Evolutionary conservation across 1,140 invertebrate species (phyloP).

Genomic region (Caerostris extrusa): DNA sequence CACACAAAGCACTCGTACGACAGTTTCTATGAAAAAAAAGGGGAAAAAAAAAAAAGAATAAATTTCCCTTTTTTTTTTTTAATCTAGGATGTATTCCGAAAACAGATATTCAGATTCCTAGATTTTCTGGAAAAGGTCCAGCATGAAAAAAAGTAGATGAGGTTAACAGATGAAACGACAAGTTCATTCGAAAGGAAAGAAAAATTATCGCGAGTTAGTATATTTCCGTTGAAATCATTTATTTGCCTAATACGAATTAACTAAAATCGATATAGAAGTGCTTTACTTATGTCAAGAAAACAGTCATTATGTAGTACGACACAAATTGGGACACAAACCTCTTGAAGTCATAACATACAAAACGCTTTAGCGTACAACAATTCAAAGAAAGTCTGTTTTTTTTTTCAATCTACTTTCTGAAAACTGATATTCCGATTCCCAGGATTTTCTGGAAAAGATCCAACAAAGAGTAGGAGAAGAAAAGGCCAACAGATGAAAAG

Average conservation of each 20-base stretch:
- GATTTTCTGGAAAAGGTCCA: conserved; percentile 41
- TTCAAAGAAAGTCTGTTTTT: neutral
- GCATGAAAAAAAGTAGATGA: neutral
- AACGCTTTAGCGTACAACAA: too few relatives aligned
- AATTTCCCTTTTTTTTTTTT: neutral
- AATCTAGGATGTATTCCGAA: neutral
- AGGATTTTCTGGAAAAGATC: too few relatives aligned
- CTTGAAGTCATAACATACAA: too few relatives aligned
- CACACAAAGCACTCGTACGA: neutral
- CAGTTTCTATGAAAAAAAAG: neutral
- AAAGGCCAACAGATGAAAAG: too few relatives aligned
- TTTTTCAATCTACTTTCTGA: neutral
- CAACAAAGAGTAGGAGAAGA: too few relatives aligned
- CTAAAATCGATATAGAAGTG: too few relatives aligned
- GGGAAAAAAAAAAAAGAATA: neutral
- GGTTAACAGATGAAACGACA: neutral
- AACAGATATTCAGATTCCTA: neutral
- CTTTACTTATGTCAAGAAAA: too few relatives aligned
- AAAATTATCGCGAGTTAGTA: neutral
- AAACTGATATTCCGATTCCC: too few relatives aligned
- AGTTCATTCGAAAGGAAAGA: neutral
- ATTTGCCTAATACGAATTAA: neutral
- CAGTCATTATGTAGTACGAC: too few relatives aligned
- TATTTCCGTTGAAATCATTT: neutral
- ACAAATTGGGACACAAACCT: too few relatives aligned